phyloP scores from a whole-genome alignment of 2,797 vertebrate genomes.

The Margarornis squamiger region DNA sequence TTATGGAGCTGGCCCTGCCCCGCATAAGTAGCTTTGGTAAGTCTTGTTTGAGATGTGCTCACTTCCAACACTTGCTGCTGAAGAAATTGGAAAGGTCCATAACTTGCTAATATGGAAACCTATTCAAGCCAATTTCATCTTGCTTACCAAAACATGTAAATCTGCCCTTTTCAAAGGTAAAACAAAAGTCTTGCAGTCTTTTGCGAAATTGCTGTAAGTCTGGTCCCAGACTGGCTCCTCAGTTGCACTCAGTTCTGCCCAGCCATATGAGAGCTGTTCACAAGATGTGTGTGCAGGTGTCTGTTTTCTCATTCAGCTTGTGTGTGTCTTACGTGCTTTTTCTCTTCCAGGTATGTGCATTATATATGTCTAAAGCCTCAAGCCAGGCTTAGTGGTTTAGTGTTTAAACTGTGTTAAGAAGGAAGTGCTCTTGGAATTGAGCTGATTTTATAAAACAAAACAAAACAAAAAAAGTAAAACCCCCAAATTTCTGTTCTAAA shows the following conservation, averaged over 20 bases:
- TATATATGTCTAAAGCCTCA: background rate
- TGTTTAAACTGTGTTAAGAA: conserved; percentile 5
- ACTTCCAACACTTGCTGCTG: background rate
- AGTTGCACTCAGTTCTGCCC: background rate
- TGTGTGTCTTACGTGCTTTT: background rate
- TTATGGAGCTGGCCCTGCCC: background rate
- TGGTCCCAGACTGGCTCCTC: background rate
- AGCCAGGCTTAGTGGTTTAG: background rate
- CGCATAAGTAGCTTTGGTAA: background rate
- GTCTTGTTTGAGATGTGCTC: background rate
- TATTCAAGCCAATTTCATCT: background rate
- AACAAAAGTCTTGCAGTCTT: background rate
- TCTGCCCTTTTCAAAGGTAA: background rate
- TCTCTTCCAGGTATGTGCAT: background rate
- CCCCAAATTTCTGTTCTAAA: background rate
- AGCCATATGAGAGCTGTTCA: background rate
- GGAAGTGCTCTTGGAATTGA: background rate
- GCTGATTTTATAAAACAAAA: background rate
- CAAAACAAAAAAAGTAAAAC: background rate
- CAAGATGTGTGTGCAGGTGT: background rate
- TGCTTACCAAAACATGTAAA: background rate
- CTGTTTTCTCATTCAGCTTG: background rate
- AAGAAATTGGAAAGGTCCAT: background rate
- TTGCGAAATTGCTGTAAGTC: background rate
- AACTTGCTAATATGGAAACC: background rate